These are phyloP conservation scores for Diplosoma virens DNA, from an alignment of 23 tunicate genomes.

Conservation along the genomic window DNA sequence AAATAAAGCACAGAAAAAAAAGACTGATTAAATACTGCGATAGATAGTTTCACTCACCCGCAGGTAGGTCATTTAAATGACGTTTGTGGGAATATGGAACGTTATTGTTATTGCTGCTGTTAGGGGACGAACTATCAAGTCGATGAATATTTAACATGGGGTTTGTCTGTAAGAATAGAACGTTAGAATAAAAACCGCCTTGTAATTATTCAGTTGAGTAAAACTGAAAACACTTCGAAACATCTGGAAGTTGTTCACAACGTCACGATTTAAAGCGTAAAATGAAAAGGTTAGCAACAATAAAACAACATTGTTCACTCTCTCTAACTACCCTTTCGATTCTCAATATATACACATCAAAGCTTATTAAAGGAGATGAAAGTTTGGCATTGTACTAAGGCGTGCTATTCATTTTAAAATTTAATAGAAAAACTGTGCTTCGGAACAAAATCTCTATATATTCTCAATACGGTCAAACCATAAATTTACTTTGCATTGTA, in stretches of 20 bases:
- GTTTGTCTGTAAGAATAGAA: constrained; percentile 12
- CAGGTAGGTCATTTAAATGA: constrained; percentile 17
- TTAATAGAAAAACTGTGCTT: no score
- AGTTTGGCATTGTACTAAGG: neutral
- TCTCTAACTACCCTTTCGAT: neutral
- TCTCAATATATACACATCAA: neutral
- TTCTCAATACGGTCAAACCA: no score
- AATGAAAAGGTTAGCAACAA: neutral
- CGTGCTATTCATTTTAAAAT: no score
- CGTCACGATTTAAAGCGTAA: neutral
- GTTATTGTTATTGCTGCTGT: constrained; percentile 86
- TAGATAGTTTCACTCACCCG: constrained; percentile 49
- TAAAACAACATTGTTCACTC: neutral
- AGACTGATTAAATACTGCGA: no score
- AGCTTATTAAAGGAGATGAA: neutral
- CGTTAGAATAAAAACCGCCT: no score
- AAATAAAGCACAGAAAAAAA: no score
- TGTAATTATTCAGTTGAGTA: no score
- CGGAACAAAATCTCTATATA: no score
- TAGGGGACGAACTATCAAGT: constrained; percentile 67
- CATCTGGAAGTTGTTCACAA: no score
- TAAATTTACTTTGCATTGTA: no score
- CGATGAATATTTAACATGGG: constrained; percentile 68
- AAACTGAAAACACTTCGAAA: no score
- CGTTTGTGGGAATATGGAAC: constrained; percentile 63